Conservation (phyloP, 53 echinoderm and acorn worm species). For the Luidia sarsii region DNA sequence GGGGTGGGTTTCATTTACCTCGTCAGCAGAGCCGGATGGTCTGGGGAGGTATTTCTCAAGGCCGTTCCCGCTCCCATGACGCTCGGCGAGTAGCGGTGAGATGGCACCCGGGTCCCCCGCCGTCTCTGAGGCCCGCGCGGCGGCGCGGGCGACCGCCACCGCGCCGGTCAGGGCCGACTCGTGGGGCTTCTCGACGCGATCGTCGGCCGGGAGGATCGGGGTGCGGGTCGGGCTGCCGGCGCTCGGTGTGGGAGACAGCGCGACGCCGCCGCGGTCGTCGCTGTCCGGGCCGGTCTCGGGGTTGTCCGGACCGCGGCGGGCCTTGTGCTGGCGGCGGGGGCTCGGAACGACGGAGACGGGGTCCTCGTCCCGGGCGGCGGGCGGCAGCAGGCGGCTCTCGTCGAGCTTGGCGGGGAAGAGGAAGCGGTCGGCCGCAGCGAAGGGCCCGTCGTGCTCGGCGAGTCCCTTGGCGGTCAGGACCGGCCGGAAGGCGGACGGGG, state of each 20-base stretch:
- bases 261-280: neutral
- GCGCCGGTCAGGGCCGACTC: slow-evolving; percentile 4
- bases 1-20: slow-evolving; percentile 9
- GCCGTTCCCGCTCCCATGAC: slow-evolving; percentile 15
- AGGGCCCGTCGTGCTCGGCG: slow-evolving; percentile 4
- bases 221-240: neutral
- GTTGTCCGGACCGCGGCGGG: neutral
- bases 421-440: slow-evolving; percentile 23
- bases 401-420: slow-evolving; percentile 18
- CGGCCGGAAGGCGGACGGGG: slow-evolving; percentile 32
- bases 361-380: too few species aligned
- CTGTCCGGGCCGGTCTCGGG: neutral
- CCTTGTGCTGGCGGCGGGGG: neutral
- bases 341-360: too few species aligned
- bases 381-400: neutral
- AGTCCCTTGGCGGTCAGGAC: slow-evolving; percentile 18
- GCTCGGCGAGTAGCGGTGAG: neutral
- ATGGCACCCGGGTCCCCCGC: slow-evolving; percentile 18
- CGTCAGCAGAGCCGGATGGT: slow-evolving; percentile 2
- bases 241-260: neutral
- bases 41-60: slow-evolving; percentile 3
- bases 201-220: neutral
- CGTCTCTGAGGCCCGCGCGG: neutral
- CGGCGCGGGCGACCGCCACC: slow-evolving; percentile 1
- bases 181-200: neutral